phyloP scores from a whole-genome alignment of 2,888 invertebrate species.

The Melipona beecheii region DNA sequence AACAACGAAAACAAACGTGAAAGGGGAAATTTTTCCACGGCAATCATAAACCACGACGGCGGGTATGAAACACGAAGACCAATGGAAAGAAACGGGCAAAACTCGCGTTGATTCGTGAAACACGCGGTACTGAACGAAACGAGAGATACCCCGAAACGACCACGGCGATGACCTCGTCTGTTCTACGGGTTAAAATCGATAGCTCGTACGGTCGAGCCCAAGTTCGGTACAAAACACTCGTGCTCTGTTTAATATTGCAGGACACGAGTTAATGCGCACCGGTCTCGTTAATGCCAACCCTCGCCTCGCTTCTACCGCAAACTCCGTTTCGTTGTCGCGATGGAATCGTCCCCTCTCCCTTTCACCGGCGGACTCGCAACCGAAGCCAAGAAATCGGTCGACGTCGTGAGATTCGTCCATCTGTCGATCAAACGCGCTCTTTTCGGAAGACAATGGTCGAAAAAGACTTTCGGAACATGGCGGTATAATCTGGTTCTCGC shows the following conservation, averaged over 20 bases:
- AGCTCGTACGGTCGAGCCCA: constrained; percentile 76
- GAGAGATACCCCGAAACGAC: constrained; percentile 49
- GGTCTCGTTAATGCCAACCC: constrained; percentile 53
- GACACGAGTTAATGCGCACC: constrained; percentile 67
- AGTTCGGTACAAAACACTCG: constrained; percentile 76
- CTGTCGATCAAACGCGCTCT: background rate
- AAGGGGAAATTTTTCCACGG: background rate
- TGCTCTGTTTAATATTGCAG: constrained; percentile 79
- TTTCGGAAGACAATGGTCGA: background rate
- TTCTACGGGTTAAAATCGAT: constrained; percentile 76
- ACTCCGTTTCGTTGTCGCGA: constrained; percentile 11
- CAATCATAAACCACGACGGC: too few species aligned
- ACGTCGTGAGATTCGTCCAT: background rate
- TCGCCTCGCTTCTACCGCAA: constrained; percentile 24
- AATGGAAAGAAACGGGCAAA: background rate
- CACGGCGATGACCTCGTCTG: constrained; percentile 61
- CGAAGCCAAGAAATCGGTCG: background rate
- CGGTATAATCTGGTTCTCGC: too few species aligned
- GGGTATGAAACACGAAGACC: background rate
- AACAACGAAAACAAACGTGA: background rate
- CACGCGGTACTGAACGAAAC: background rate
- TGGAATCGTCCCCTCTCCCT: background rate
- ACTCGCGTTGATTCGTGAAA: background rate
- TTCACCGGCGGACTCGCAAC: background rate
- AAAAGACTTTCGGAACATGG: too few species aligned